These are phyloP conservation scores for Andrena camellia DNA, from an alignment of 2,888 invertebrate species.

Conservation along the genomic window DNA sequence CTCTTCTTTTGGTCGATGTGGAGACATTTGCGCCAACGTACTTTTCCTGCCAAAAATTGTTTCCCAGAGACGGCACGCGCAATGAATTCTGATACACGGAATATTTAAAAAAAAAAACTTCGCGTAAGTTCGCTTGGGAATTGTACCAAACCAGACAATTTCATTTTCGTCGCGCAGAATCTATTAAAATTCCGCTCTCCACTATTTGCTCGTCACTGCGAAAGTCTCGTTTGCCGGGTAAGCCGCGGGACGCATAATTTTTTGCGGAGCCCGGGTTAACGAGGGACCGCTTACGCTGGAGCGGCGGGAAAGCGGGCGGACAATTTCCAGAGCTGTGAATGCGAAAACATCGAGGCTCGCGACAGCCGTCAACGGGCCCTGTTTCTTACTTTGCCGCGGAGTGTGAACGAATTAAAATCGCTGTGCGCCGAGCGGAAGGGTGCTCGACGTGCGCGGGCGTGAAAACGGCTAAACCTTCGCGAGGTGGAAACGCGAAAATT, in stretches of 20 bases:
- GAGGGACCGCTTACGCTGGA: not conserved
- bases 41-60: not conserved
- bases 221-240: not conserved
- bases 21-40: not conserved
- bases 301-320: not conserved
- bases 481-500: slow-evolving; percentile 9
- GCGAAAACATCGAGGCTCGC: slow-evolving; percentile 6
- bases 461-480: slow-evolving; percentile 18
- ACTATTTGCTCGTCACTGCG: not conserved
- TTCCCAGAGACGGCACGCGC: not conserved
- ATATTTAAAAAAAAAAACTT: not conserved
- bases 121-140: not conserved
- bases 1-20: not conserved
- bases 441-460: slow-evolving; percentile 22
- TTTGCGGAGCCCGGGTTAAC: not conserved
- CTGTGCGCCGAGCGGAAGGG: slow-evolving; percentile 18
- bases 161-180: not conserved
- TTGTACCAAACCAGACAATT: too few relatives aligned
- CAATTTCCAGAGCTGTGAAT: slow-evolving; percentile 10
- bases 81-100: not conserved
- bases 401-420: slow-evolving; percentile 28
- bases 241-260: not conserved
- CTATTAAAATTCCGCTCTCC: not conserved
- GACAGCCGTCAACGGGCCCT: not conserved
- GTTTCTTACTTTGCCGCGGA: not conserved